A percentile compares a stretch with the other conserved stretches of the same genome.
These are phyloP conservation scores for Aotus griseimembra DNA, from an alignment of 2,797 vertebrate species.

Conservation along the genomic window DNA sequence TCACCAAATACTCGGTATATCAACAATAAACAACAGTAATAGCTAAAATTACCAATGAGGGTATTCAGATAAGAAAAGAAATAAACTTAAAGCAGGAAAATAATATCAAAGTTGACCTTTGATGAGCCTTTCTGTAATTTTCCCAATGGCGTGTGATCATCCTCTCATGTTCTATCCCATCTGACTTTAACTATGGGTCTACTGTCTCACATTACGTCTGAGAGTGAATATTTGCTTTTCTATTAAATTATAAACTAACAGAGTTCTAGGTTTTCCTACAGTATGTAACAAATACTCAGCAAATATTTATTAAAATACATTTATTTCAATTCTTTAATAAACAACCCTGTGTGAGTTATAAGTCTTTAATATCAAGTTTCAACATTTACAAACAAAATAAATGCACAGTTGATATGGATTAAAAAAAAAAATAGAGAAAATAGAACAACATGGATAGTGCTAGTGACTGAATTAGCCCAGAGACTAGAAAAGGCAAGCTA, in stretches of 20 bases:
- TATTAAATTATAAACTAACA: not conserved
- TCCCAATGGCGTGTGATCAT: not conserved
- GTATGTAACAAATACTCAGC: not conserved
- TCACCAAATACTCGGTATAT: not conserved
- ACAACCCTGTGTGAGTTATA: not conserved
- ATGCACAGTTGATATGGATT: not conserved
- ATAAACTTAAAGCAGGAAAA: slow-evolving; percentile 13
- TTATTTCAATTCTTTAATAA: slow-evolving; percentile 29
- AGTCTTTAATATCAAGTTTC: not conserved
- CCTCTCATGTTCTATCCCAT: not conserved
- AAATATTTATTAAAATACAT: slow-evolving; percentile 16
- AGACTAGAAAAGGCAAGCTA: not conserved
- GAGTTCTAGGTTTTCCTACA: not conserved
- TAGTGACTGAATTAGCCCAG: not conserved
- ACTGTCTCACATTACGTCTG: not conserved
- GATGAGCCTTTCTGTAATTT: not conserved
- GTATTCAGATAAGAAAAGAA: not conserved
- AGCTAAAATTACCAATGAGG: not conserved
- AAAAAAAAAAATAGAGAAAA: not conserved
- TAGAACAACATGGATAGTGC: not conserved
- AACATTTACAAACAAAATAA: slow-evolving; percentile 16
- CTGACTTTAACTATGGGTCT: not conserved
- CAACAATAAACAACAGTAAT: not conserved
- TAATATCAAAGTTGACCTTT: not conserved
- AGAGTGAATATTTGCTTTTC: not conserved